A percentile compares a stretch with the other conserved stretches of the same genome.
These are phyloP conservation scores for Pristionchus pacificus DNA, from an alignment of 1,140 invertebrate species.

Conservation along the genomic window DNA sequence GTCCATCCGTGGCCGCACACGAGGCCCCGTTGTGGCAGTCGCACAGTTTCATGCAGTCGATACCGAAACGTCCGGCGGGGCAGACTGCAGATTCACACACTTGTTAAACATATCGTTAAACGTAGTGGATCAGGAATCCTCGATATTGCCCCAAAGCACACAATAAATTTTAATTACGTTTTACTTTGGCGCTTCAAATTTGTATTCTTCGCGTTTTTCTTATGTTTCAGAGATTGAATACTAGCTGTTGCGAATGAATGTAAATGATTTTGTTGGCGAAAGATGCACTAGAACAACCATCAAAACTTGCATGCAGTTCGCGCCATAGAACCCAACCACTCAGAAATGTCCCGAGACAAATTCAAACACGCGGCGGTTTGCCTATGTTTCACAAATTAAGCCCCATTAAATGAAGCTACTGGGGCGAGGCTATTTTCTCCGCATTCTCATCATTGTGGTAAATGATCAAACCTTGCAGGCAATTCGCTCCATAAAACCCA, in stretches of 20 bases:
- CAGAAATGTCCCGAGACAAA: no score
- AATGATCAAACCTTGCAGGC: slow-evolving; percentile 54
- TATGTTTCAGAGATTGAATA: no score
- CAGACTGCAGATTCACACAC: slow-evolving; percentile 55
- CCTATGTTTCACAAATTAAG: no score
- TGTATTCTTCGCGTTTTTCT: no score
- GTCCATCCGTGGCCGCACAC: slow-evolving; percentile 81
- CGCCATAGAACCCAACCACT: no score
- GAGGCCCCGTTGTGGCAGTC: slow-evolving; percentile 52
- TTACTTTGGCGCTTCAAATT: no score
- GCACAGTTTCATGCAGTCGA: slow-evolving; percentile 52
- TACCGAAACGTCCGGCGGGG: slow-evolving; percentile 58
- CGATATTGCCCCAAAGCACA: neutral
- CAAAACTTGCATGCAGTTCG: no score
- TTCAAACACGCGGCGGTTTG: no score
- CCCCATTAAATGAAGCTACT: neutral
- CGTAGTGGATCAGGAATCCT: neutral
- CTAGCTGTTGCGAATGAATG: no score
- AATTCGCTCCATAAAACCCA: slow-evolving; percentile 61
- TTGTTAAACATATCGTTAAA: neutral
- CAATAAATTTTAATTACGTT: slow-evolving; percentile 7
- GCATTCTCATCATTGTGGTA: neutral
- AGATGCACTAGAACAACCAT: no score
- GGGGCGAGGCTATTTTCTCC: neutral
- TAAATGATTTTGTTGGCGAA: no score